A percentile compares a stretch with the other conserved stretches of the same genome.
These are phyloP conservation scores for Thumatha senex DNA, from an alignment of 2,888 invertebrate species.

Conservation along the genomic window DNA sequence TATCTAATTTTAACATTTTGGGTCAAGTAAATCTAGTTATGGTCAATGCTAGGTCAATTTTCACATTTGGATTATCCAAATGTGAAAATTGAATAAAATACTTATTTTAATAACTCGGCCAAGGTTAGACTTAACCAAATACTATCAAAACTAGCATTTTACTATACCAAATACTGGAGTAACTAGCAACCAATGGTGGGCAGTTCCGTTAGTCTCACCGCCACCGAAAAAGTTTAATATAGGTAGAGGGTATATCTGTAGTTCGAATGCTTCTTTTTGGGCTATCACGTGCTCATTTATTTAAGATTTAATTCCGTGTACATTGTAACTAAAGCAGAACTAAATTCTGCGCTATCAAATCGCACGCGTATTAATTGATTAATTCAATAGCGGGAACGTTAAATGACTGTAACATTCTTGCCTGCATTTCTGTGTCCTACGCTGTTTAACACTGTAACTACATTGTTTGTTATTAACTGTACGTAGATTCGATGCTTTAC, in stretches of 20 bases:
- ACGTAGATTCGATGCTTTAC: too few species aligned
- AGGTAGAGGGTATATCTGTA: too few species aligned
- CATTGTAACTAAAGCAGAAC: background rate
- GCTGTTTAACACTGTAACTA: background rate
- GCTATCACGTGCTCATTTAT: background rate
- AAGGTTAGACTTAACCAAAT: background rate
- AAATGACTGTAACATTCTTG: background rate
- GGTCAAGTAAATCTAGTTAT: slow-evolving; percentile 38
- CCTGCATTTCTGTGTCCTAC: background rate
- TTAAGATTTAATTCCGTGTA: background rate
- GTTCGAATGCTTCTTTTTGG: too few species aligned
- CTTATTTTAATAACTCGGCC: slow-evolving; percentile 1
- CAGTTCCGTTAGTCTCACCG: too few species aligned
- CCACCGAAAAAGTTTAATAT: too few species aligned
- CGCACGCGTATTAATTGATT: slow-evolving; percentile 3
- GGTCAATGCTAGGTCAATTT: slow-evolving; percentile 4
- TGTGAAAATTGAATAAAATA: slow-evolving; percentile 8
- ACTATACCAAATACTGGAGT: too few species aligned
- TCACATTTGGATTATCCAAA: slow-evolving; percentile 1
- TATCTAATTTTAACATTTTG: slow-evolving; percentile 40
- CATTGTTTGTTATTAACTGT: background rate
- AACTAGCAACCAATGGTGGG: too few species aligned
- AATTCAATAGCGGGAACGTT: background rate
- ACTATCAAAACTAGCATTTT: background rate
- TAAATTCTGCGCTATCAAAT: background rate